phyloP scores from a whole-genome alignment of 2,888 invertebrate genomes.

The Ectemnius lituratus region DNA sequence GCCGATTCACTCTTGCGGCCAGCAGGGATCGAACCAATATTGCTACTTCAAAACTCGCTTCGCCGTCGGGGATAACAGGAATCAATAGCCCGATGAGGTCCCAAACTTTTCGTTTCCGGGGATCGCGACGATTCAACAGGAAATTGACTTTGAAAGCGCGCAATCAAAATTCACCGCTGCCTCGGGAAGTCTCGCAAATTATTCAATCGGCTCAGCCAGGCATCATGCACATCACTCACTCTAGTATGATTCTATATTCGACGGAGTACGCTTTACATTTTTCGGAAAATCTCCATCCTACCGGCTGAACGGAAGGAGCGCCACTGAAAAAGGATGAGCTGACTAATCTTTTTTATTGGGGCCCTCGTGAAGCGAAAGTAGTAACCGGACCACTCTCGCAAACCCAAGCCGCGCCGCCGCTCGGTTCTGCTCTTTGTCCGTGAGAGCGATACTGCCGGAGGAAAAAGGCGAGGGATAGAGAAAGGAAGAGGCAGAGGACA shows the following conservation, averaged over 20 bases:
- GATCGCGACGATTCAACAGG: neutral
- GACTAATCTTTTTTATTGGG: conserved; percentile 26
- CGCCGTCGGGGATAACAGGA: neutral
- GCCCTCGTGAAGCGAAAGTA: conserved; percentile 22
- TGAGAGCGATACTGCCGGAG: conserved; percentile 17
- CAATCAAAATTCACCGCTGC: neutral
- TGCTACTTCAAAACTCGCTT: neutral
- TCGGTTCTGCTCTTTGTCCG: conserved; percentile 27
- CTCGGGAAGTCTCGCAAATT: neutral
- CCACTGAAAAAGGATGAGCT: conserved; percentile 19
- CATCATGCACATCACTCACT: too few relatives aligned
- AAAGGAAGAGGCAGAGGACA: conserved; percentile 12
- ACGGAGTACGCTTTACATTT: too few relatives aligned
- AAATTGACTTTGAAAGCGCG: conserved; percentile 1
- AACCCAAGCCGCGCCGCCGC: too few relatives aligned
- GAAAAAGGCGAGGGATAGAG: conserved; percentile 13
- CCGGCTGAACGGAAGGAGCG: too few relatives aligned
- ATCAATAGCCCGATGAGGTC: conserved; percentile 1
- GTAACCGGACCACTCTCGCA: conserved; percentile 14
- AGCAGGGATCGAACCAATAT: neutral
- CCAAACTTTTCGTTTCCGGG: neutral
- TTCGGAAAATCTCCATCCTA: too few relatives aligned
- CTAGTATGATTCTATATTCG: too few relatives aligned
- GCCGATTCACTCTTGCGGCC: conserved; percentile 1
- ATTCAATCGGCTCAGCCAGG: neutral